A percentile compares a stretch with the other conserved stretches of the same genome.
phyloP scores from a whole-genome alignment of 2,888 invertebrate genomes.

The Papilio gigon region DNA sequence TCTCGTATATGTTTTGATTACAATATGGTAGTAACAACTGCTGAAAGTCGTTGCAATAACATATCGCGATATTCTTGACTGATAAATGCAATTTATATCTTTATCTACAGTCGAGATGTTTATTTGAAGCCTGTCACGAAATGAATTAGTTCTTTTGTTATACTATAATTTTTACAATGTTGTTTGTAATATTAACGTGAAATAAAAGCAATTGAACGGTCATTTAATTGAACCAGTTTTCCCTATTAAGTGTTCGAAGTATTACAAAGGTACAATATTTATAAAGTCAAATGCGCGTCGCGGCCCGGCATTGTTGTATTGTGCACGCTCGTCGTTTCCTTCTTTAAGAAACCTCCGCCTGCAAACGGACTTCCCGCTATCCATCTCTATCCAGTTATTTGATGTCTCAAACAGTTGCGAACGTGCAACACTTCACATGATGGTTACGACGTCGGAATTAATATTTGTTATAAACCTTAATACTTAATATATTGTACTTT shows the following conservation, averaged over 20 bases:
- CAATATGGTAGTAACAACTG: not conserved
- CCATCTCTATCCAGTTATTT: conserved; percentile 49
- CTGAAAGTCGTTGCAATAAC: not conserved
- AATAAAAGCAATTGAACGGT: not conserved
- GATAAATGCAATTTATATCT: not conserved
- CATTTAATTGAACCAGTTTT: conserved; percentile 41
- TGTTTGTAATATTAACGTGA: not conserved
- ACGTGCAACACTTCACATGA: conserved; percentile 5
- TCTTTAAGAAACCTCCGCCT: conserved; percentile 63
- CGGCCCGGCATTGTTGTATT: conserved; percentile 73
- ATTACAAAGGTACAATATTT: conserved; percentile 70
- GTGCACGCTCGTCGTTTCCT: conserved; percentile 69
- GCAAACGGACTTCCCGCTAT: conserved; percentile 61
- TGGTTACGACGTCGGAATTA: not conserved
- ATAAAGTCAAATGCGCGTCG: conserved; percentile 74
- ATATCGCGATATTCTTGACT: not conserved
- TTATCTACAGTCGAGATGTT: not conserved
- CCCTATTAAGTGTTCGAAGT: conserved; percentile 50
- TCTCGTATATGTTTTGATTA: not conserved
- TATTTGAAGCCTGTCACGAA: not conserved
- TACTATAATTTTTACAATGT: not conserved
- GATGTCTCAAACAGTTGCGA: conserved; percentile 24
- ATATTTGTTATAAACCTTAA: too few species aligned
- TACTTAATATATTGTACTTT: too few species aligned
- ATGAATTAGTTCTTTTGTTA: not conserved